Percentiles rank a stretch among this genome's conserved stretches.
Evolutionary conservation across 2,888 invertebrate genomes (phyloP).

Genomic region (Drosophila flavopinicola): DNA sequence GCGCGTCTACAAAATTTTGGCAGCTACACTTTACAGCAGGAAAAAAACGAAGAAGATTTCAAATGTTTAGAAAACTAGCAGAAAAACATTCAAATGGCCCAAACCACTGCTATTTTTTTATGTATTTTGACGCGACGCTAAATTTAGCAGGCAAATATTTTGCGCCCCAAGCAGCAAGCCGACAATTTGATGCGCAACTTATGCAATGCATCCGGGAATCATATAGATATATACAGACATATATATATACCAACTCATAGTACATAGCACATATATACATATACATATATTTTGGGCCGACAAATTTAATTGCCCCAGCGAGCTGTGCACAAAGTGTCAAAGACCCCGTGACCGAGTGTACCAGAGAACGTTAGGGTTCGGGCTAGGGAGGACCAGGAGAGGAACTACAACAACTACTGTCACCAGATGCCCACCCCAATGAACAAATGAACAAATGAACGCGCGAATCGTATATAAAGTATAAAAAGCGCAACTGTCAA

Average conservation of each 20-base stretch:
- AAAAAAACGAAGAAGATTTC: conserved; percentile 27
- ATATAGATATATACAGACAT: conserved; percentile 24
- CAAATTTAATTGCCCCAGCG: conserved; percentile 64
- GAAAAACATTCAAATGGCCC: conserved; percentile 54
- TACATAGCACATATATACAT: not conserved
- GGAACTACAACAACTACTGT: conserved; percentile 43
- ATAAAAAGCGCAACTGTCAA: conserved; percentile 60
- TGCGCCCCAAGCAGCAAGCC: conserved; percentile 45
- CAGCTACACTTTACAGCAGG: conserved; percentile 61
- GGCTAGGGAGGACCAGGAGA: conserved; percentile 25
- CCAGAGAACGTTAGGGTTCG: conserved; percentile 50
- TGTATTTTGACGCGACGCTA: conserved; percentile 74
- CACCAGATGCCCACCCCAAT: conserved; percentile 6
- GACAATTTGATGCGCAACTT: conserved; percentile 58
- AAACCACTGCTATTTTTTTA: conserved; percentile 55
- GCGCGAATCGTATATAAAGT: no score
- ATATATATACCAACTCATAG: no score
- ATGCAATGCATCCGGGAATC: conserved; percentile 72
- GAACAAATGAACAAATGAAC: no score
- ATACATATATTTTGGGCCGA: conserved; percentile 34
- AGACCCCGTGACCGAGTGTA: conserved; percentile 83
- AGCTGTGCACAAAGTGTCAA: conserved; percentile 71
- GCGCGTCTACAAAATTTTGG: conserved; percentile 57
- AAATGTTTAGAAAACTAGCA: conserved; percentile 44
- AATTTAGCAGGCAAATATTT: conserved; percentile 77